Base-by-base conservation (phyloP, 2,113 vertebrate species). In the Lasiurus borealis region DNA sequence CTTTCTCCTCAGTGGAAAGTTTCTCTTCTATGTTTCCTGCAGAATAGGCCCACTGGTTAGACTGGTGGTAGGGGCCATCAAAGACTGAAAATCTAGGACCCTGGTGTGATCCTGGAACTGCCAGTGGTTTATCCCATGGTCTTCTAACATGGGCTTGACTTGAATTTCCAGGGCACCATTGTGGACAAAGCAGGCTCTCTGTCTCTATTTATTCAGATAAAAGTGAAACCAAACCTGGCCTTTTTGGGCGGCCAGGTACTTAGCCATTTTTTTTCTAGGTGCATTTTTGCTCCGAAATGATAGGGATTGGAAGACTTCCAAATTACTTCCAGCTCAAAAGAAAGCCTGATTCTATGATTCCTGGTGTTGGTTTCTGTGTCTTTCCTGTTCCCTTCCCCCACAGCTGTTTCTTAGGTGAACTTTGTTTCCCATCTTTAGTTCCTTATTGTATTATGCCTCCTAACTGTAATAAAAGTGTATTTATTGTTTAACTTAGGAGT, bases 321-420 rank as follows among this genome's bases (percentile, higher is more conserved):
- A 88, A 96, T 94, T 95, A 77, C 62, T 95, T 92, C 44, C 50
- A 92, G 93, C 57, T 96, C 21, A 83, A 50, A 91, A 72, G 83
- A 54, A 44, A 46, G 50, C 72, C 75, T 80, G 95, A 72, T 36
- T 27, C 50, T 82, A 0, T 62, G 81, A 84, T 88, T 54, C 21
- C 44, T 77, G 48, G 14, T 6, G 59, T 57, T 82, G 36, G 68
- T 78, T 95, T 92, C 69, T 85, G 12, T 36, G 0, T 68, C 6
- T 2, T 36, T 77, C 34, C 46, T 48, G 4, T 80, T 59, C 64
- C 88, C 82, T 88, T 54, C 76, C 62, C 86, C 96, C 68, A 57
- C 15, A 5, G 7, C 69, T 11, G 10, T 84, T 89, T 46, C 68
- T 80, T 31, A 40, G 2, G 18, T 95, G 97, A 85, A 88, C 95